Evolutionary conservation across 1,140 invertebrate genomes (phyloP), one percentile per base, ranked within the genome.

Genomic region (Ostrea edulis): DNA sequence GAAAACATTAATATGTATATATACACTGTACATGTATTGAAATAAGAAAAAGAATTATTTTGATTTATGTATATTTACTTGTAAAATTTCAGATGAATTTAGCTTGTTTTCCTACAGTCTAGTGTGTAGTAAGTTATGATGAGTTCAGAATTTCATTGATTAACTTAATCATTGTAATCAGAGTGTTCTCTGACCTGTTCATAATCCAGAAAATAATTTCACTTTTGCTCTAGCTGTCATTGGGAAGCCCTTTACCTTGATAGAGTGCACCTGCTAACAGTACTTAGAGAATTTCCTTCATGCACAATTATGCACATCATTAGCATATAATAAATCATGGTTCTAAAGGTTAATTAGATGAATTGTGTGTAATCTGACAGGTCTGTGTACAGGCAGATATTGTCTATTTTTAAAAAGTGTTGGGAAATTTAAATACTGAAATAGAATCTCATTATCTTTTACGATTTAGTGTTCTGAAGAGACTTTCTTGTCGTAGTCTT

Each of bases 41-140:
- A 5, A 44, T 44, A 44, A 44, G 35, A 2, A 44, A 44, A 55
- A 62, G 14, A 17, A 3, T 20, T 62, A 62, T 7, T 20, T 20
- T 58, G 55, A 58, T 62, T 62, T 20, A 62, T 17, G n/a, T 20
- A n/a, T 62, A 5, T n/a, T 20, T 62, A 20, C 14, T 77, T 77
- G 11, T 77, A 35, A 29, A 29, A 77, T 77, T 77, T 77, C 68
- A 77, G 68, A 77, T 77, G 68, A 77, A 77, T 77, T 77, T 12
- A 77, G 68, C 25, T 35, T 77, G 25, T 77, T 77, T 29, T 77
- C 29, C 25, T 29, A 77, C 68, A 77, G 25, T 77, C 68, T 77
- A 11, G 68, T 77, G 12, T 77, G 68, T 9, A 77, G 68, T 77
- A 77, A 77, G 68, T 77, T 77, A 8, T 14, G 9, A 77, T 2